These are phyloP conservation scores for Echinarachnius parma DNA, from an alignment of 53 echinoderm and acorn worm genomes.

Conservation along the genomic window DNA sequence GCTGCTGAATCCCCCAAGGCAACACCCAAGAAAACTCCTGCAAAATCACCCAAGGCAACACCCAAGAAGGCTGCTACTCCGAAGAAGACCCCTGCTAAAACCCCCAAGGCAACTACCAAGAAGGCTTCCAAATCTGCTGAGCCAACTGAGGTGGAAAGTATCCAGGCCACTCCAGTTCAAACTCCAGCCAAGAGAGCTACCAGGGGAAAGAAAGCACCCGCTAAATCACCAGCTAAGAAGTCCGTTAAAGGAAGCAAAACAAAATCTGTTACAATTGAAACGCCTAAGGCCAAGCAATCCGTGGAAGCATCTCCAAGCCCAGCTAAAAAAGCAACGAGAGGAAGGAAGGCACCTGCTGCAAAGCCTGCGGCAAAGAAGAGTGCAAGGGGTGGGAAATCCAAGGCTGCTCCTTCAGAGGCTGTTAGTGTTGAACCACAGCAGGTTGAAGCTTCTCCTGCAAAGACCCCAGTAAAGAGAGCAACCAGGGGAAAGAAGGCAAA, in stretches of 20 bases:
- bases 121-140: constrained; percentile 18
- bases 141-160: constrained; percentile 2
- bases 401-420: not conserved
- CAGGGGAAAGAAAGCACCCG: constrained; percentile 9
- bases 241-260: not conserved
- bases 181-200: constrained; percentile 5
- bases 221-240: constrained; percentile 29
- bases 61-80: not conserved
- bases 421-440: constrained; percentile 17
- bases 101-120: not conserved
- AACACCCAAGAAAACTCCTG: too few species aligned
- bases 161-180: constrained; percentile 18
- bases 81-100: not conserved
- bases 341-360: constrained; percentile 36
- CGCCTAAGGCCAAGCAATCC: constrained; percentile 14
- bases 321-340: constrained; percentile 49
- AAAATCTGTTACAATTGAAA: too few species aligned
- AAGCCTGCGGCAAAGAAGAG: too few species aligned
- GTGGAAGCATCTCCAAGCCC: constrained; percentile 22
- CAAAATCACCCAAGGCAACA: constrained; percentile 5
- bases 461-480: constrained; percentile 39
- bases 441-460: constrained; percentile 19
- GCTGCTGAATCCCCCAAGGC: not conserved
- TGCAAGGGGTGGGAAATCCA: too few species aligned
- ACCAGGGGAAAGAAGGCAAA: constrained; percentile 26